Evolutionary conservation across 2,113 vertebrate species (phyloP), one percentile per base, ranked within the genome.

Genomic region (Percopsis transmontana): DNA sequence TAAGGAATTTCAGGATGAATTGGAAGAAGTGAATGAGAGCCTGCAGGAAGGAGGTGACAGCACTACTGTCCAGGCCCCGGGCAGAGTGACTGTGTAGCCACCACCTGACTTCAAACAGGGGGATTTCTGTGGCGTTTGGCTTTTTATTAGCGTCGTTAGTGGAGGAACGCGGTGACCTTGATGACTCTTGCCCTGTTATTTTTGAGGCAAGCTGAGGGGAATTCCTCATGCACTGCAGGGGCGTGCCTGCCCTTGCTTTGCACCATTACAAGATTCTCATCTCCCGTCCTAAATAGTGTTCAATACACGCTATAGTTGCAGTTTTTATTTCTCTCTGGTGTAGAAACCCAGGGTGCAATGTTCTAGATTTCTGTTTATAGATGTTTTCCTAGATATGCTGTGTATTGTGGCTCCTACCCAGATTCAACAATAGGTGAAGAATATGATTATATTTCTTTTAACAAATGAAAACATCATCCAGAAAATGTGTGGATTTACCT

Each of bases 171-270:
- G 19, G 63, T 80, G 72, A 85, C 83, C 84, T 66, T 55, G 67
- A 60, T 62, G 70, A 79, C 66, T 81, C 60, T 67, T 77, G 54
- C 62, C 66, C 60, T 82, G 69, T 84, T 65, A 61, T 85, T 82
- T 68, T 57, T 70, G 78, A 77, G 76, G 59, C 59, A 33, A 64
- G 61, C 80, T 73, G 53, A 62, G 59, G 79, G 79, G 80, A 87
- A 82, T 77, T 83, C 73, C n/a, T 84, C 84, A 77, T 85, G 85
- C 88, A 85, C 80, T 74, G 76, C 72, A 76, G 74, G 77, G 75
- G 51, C 80, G 70, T 72, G 71, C 62, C 69, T 70, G 2, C 53
- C 19, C 47, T 52, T 40, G 38, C 61, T 76, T 83, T 74, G 79
- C 81, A 5, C 19, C n/a, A n/a, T 19, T 9, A 33, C 27, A 33